A percentile compares a stretch with the other conserved stretches of the same genome.
Evolutionary conservation across 1,140 invertebrate species (phyloP).

Genomic region (Hypsibius dujardini): DNA sequence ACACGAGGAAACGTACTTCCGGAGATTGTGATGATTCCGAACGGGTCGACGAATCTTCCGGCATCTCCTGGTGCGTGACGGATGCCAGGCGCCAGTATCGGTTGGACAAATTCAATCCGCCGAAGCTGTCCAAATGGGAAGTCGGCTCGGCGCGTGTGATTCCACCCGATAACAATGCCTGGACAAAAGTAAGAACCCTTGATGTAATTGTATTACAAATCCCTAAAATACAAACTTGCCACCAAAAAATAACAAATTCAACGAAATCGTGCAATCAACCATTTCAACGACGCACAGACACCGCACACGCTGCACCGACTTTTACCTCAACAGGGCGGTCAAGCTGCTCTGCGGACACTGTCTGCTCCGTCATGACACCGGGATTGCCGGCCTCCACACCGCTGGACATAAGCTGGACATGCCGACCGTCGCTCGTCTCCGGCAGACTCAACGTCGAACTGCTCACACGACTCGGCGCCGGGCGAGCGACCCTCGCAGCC

Average conservation of each 20-base stretch:
- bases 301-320: no score
- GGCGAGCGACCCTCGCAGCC: neutral
- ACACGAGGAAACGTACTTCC: neutral
- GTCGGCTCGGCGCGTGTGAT: neutral
- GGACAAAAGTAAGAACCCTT: no score
- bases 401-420: neutral
- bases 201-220: no score
- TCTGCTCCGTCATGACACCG: constrained; percentile 31
- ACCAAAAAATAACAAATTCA: no score
- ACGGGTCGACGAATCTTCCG: neutral
- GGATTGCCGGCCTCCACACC: neutral
- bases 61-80: no score
- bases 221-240: no score
- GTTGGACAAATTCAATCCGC: no score
- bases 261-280: no score
- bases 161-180: neutral
- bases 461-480: constrained; percentile 29
- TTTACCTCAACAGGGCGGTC: constrained; percentile 28
- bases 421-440: constrained; percentile 27
- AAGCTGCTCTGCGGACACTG: constrained; percentile 33
- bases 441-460: constrained; percentile 35
- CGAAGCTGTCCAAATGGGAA: neutral
- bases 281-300: no score
- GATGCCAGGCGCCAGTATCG: no score
- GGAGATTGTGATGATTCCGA: neutral